Base-by-base conservation (phyloP, 2,888 invertebrate genomes). In the Isotomurus palustris region DNA sequence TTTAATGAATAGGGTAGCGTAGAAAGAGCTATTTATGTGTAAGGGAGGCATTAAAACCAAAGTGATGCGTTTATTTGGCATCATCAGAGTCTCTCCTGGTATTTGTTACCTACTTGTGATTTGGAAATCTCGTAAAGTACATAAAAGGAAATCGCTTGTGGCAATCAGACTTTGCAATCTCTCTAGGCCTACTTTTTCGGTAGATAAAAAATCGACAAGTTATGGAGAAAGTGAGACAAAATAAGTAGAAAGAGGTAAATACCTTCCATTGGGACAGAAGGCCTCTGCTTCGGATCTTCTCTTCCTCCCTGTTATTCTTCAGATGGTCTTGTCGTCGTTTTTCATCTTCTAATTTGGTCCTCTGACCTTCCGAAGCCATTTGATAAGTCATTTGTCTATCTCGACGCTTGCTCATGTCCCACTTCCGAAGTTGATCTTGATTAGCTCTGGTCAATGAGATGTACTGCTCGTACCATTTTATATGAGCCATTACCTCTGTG, bases 391-490 rank as follows among this genome's bases (percentile, higher is more conserved):
- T 22, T 49, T 67, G 59, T 21, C 48, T 48, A 32, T 65, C 64
- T 35, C 28, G 40, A 28, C 59, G 44, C 41, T 63, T 62, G 19
- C 50, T 55, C 17, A 56, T 32, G 29, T 57, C 54, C 67, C 67
- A 67, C 28, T 65, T 40, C 6, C 65, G 56, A 21, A 67, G 58
- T 22, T 56, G 52, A 6, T 32, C 53, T 40, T 55, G 54, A 41
- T 67, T 64, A 3, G 55, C 45, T 29, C 43, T 41, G 27, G 43
- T 52, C 10, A 67, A 52, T 28, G 59, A 52, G 19, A 61, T 58
- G 40, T 56, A 64, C 21, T 55, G 36, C 29, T 65, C 67, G 24
- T 51, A 57, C 67, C 67, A 67, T 25, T 62, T 56, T 27, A 58
- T 47, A 36, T 67, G 67, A 22, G 56, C 44, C 14, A 60, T 56